Percentiles rank a stretch among this genome's conserved stretches.
phyloP scores from a whole-genome alignment of 2,113 vertebrate species.

The Pollachius pollachius region DNA sequence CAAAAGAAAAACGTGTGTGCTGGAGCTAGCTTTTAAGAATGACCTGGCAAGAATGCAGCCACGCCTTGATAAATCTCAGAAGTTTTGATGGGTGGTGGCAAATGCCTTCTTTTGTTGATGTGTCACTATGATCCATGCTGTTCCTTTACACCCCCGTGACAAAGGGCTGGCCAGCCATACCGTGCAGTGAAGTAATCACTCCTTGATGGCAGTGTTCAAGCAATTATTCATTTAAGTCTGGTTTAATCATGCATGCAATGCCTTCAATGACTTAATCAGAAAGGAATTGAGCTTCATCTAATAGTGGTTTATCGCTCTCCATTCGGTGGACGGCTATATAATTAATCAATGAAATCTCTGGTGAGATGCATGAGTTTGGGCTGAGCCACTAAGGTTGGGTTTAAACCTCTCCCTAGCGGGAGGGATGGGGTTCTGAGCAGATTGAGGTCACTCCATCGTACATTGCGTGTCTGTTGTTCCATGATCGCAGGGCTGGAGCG shows the following conservation, averaged over 20 bases:
- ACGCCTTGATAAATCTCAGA: background rate
- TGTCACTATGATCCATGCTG: background rate
- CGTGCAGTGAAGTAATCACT: background rate
- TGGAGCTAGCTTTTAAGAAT: too few relatives aligned
- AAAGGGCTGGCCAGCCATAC: background rate
- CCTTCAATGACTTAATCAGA: too few relatives aligned
- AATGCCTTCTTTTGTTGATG: background rate
- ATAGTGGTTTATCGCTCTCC: too few relatives aligned
- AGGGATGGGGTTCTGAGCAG: background rate
- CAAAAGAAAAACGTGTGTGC: too few relatives aligned
- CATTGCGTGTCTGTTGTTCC: background rate
- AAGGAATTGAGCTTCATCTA: too few relatives aligned
- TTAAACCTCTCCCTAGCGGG: background rate
- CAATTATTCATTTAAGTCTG: background rate
- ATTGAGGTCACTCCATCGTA: background rate
- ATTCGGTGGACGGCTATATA: too few relatives aligned
- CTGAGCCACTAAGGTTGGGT: background rate
- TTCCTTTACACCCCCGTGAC: background rate
- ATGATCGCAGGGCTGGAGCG: constrained; percentile 45
- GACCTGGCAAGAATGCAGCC: too few relatives aligned
- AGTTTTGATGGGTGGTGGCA: background rate
- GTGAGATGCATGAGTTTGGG: background rate
- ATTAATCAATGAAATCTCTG: too few relatives aligned
- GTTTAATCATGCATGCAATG: background rate
- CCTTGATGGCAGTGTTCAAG: background rate